Evolutionary conservation across 2,888 invertebrate species (phyloP).

Genomic region (Hirtodrosophila duncani): DNA sequence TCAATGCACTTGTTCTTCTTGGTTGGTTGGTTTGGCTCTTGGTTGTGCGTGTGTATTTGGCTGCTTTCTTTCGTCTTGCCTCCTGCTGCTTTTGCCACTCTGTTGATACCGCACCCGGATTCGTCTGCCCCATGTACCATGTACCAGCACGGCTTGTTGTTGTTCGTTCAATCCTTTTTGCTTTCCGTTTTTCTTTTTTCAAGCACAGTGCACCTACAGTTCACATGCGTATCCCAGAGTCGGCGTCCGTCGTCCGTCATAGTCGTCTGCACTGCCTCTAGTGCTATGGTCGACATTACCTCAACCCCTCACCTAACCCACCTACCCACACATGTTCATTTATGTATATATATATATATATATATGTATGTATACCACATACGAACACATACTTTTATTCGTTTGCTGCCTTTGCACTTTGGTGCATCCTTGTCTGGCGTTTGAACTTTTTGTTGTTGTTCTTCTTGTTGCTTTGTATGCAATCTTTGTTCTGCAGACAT

Average conservation of each 20-base stretch:
- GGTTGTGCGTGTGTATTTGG: constrained; percentile 57
- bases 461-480: constrained; percentile 47
- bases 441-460: constrained; percentile 63
- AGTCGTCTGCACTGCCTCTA: constrained; percentile 51
- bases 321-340: too few relatives aligned
- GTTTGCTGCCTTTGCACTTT: constrained; percentile 71
- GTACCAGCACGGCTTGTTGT: constrained; percentile 29
- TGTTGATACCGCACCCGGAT: background rate
- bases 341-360: too few relatives aligned
- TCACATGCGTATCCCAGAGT: constrained; percentile 13
- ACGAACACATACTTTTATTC: constrained; percentile 23
- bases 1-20: constrained; percentile 77
- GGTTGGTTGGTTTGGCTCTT: constrained; percentile 23
- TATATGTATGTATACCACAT: background rate
- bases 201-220: constrained; percentile 43
- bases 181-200: constrained; percentile 69
- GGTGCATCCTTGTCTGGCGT: constrained; percentile 73
- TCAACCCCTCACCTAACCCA: too few relatives aligned
- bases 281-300: too few relatives aligned
- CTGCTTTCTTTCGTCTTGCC: constrained; percentile 55
- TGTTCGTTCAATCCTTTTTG: constrained; percentile 66
- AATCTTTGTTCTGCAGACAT: constrained; percentile 74
- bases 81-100: constrained; percentile 61
- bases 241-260: constrained; percentile 42
- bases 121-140: background rate